Conservation (phyloP, 2,888 invertebrate species). For the Leptopilina myrica region DNA sequence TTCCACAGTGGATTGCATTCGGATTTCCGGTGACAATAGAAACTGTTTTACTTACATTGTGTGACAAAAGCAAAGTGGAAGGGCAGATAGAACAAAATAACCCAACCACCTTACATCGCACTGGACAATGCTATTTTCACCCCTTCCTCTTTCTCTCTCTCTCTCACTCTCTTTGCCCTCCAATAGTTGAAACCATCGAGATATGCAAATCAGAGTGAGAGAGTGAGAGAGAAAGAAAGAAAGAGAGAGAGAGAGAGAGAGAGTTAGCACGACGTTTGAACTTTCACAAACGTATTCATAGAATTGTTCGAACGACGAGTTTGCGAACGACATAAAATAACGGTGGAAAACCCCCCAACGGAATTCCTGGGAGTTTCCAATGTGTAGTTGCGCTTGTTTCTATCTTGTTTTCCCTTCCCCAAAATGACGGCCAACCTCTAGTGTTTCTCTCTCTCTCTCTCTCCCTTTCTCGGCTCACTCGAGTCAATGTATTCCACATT, state of each 20-base stretch:
- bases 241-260: too few species aligned
- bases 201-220: conserved; percentile 62
- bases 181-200: conserved; percentile 45
- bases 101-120: conserved; percentile 18
- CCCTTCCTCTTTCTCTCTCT: not conserved
- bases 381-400: conserved; percentile 27
- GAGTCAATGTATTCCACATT: conserved; percentile 7
- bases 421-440: not conserved
- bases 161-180: not conserved
- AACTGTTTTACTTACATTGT: conserved; percentile 8
- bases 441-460: not conserved
- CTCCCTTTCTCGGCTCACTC: not conserved
- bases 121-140: not conserved
- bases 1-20: conserved; percentile 28
- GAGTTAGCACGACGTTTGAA: conserved; percentile 60
- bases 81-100: conserved; percentile 26
- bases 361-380: conserved; percentile 42
- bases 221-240: too few species aligned
- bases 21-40: conserved; percentile 38
- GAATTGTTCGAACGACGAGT: conserved; percentile 58
- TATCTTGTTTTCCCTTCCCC: not conserved
- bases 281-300: conserved; percentile 67
- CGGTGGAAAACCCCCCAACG: conserved; percentile 55
- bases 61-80: conserved; percentile 7
- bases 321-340: conserved; percentile 64